These are phyloP conservation scores for Muscidifurax raptorellus DNA, from an alignment of 1,140 invertebrate species.

Conservation along the genomic window DNA sequence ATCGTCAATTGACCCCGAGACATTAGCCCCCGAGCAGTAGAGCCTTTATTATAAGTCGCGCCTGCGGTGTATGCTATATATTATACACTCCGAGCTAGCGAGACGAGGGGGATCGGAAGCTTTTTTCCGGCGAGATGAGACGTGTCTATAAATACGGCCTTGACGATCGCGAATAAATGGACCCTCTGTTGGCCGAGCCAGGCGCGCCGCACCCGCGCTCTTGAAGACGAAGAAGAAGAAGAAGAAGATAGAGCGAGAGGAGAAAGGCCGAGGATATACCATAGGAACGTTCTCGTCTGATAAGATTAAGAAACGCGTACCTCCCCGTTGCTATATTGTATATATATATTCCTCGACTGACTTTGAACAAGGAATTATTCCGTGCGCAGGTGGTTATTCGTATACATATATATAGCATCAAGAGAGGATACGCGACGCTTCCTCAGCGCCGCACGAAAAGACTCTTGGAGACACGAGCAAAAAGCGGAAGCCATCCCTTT, in stretches of 20 bases:
- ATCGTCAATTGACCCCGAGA: conserved; percentile 61
- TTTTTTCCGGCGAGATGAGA: background rate
- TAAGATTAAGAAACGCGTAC: conserved; percentile 69
- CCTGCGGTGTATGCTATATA: no score
- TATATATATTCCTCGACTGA: background rate
- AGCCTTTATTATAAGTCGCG: background rate
- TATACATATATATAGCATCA: background rate
- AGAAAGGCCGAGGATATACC: conserved; percentile 54
- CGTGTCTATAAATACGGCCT: conserved; percentile 61
- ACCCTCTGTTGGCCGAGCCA: conserved; percentile 67
- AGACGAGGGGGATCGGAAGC: background rate
- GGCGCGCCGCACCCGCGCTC: conserved; percentile 10
- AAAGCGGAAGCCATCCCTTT: conserved; percentile 36
- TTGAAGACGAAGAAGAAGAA: conserved; percentile 39
- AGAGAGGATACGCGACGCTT: no score
- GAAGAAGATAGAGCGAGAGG: conserved; percentile 55
- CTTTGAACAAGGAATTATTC: background rate
- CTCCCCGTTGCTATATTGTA: conserved; percentile 42
- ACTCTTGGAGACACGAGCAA: background rate
- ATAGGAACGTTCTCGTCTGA: conserved; percentile 70
- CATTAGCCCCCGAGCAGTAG: background rate
- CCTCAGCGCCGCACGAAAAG: background rate
- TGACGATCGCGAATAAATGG: conserved; percentile 74
- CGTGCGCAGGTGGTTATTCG: background rate
- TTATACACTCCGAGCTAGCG: no score